Evolutionary conservation across 2,888 invertebrate species (phyloP), one percentile per base, ranked within the genome.

Genomic region (Drosophila gaucha): DNA sequence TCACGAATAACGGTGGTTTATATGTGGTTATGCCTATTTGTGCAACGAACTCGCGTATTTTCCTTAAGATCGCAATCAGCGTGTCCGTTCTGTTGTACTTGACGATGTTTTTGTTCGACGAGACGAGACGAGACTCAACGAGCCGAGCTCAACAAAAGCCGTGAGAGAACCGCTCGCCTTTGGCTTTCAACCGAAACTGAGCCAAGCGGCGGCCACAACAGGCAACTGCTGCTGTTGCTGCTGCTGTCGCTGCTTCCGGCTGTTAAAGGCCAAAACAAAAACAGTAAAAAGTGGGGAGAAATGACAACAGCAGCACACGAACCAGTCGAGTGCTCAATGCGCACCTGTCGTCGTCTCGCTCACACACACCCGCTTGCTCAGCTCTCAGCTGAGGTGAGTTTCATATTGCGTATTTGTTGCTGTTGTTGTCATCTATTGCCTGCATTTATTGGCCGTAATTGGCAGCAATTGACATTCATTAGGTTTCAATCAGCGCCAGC

Each of bases 381-480:
- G 26, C 59, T 47, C 66, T 33, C 55, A n/a, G 20, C 28, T 39
- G 59, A 65, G 68, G 72, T 62, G 75, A 73, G 73, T 74, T 76
- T 60, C 46, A 20, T 12, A 33, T 14, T 44, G 46, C 59, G 9
- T 49, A 39, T 33, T 41, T 67, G 58, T 41, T 56, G 56, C 36
- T 62, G 68, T 54, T 71, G 63, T 67, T 65, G 67, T 54, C 66
- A 50, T 72, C 75, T 80, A 78, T 73, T 83, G 86, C 78, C 73
- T 72, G 78, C 85, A 90, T 88, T 89, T 90, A 90, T 90, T 90
- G 90, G 89, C 84, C 79, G 78, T 90, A 90, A 90, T 90, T 89
- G 89, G 80, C 89, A 83, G 82, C 89, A 84, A 89, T 90, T 90
- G 90, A 88, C 88, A 90, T 87, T 89, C 85, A 90, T 90, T 90